phyloP scores from a whole-genome alignment of 1,140 invertebrate species.

The Listronotus oregonensis region DNA sequence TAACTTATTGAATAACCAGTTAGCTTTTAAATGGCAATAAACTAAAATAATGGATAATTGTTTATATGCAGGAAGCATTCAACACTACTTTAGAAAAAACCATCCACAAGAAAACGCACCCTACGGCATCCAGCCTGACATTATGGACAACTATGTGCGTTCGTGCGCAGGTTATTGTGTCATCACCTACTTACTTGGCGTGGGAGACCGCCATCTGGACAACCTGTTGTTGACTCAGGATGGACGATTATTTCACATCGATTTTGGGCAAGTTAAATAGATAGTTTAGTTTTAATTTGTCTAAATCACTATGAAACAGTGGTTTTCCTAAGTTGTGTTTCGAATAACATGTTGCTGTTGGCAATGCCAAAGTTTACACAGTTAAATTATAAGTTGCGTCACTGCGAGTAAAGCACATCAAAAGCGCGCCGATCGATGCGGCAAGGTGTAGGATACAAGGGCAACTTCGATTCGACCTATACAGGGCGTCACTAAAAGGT shows the following conservation, averaged over 20 bases:
- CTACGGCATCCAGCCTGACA: conserved; percentile 89
- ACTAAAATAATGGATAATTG: neutral
- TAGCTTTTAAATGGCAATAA: neutral
- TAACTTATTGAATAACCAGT: neutral
- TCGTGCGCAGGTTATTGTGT: conserved; percentile 99
- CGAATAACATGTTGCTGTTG: no score
- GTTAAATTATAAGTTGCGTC: no score
- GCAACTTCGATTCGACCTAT: no score
- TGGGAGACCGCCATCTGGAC: conserved; percentile 97
- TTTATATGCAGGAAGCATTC: conserved; percentile 64
- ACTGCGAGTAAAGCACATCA: no score
- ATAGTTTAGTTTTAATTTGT: no score
- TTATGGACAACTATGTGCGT: conserved; percentile 97
- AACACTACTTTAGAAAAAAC: conserved; percentile 89
- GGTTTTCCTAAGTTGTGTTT: no score
- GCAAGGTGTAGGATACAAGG: no score
- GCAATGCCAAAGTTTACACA: no score
- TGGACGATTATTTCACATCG: conserved; percentile 97
- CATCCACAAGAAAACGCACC: conserved; percentile 85
- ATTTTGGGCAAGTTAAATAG: conserved; percentile 75
- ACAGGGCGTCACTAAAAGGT: no score
- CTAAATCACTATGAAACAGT: no score
- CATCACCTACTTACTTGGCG: conserved; percentile 96
- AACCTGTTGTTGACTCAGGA: conserved; percentile 90
- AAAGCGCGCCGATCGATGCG: no score